These are phyloP conservation scores for Orientallactaga sibirica DNA, from an alignment of 2,797 vertebrate genomes.

Conservation along the genomic window DNA sequence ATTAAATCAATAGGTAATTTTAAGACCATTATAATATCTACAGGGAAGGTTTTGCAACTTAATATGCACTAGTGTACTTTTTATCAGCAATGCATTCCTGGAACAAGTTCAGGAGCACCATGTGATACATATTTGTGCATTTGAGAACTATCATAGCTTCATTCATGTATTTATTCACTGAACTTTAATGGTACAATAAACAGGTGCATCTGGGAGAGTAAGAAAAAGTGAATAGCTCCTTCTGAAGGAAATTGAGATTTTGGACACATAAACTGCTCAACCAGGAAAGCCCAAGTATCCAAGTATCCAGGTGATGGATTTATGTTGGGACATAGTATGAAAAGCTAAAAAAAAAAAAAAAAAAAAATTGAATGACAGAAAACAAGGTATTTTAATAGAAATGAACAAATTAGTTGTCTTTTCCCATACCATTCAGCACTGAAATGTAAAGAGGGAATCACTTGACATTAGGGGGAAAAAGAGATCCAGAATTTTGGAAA, in stretches of 20 bases:
- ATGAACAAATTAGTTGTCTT: background rate
- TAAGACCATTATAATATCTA: background rate
- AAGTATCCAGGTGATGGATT: background rate
- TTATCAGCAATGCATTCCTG: background rate
- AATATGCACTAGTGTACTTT: background rate
- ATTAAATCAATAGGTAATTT: slow-evolving; percentile 37
- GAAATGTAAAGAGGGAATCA: background rate
- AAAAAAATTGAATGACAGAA: background rate
- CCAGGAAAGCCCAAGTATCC: background rate
- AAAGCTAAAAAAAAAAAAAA: background rate
- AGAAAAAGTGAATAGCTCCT: background rate
- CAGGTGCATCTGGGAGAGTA: background rate
- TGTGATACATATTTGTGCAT: background rate
- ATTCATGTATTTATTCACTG: background rate
- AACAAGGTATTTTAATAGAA: background rate
- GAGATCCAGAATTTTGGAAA: background rate
- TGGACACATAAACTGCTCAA: background rate
- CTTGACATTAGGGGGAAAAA: background rate
- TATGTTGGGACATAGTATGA: background rate
- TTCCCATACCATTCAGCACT: background rate
- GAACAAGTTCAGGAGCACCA: background rate
- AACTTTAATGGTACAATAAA: background rate
- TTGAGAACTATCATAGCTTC: background rate
- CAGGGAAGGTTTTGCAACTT: background rate
- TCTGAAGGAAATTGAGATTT: background rate